Evolutionary conservation across 1,140 invertebrate genomes (phyloP), one percentile per base, ranked within the genome.

Genomic region (Forficula auricularia): DNA sequence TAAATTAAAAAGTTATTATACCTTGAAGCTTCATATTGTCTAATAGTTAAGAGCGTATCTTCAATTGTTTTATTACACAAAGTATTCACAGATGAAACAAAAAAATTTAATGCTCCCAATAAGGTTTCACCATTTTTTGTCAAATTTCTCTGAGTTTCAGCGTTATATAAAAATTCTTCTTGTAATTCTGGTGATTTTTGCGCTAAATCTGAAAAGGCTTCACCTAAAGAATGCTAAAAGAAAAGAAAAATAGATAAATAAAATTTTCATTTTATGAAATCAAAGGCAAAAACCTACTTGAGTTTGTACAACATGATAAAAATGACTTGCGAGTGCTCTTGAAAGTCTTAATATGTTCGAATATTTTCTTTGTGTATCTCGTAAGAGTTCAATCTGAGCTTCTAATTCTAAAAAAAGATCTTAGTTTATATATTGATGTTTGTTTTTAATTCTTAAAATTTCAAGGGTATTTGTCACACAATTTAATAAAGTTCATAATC

Each of bases 61-160:
- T 95, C 90, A 57, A 97, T 96, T 19, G 89, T 95, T 67, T 94
- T 94, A 63, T 91, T 85, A 62, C 87, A 90, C 51, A 97, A 67
- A 30, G 92, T 97, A 61, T 88, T 88, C 9, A 97, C 79, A 35
- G 87, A 89, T 38, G 85, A 91, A 52, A 87, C 87, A 66, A 97
- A 96, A 66, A 94, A 95, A 64, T 94, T 90, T 48, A 97, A 70
- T 44, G 89, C 90, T 48, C 80, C 79, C 52, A 95, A 63, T 35
- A 97, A 64, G 45, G 82, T 78, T 66, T 96, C 90, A 14, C 90
- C 90, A 65, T 96, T 94, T 65, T 89, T 90, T 19, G 84, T 86
- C 30, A 96, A 65, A 56, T 83, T 86, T 57, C 86, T 71, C 66
- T 96, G 90, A 19, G 89, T 92, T 65, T 95, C 88, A 20, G 88